Conservation (phyloP, 2,888 invertebrate genomes). For the Dryococelus australis region DNA sequence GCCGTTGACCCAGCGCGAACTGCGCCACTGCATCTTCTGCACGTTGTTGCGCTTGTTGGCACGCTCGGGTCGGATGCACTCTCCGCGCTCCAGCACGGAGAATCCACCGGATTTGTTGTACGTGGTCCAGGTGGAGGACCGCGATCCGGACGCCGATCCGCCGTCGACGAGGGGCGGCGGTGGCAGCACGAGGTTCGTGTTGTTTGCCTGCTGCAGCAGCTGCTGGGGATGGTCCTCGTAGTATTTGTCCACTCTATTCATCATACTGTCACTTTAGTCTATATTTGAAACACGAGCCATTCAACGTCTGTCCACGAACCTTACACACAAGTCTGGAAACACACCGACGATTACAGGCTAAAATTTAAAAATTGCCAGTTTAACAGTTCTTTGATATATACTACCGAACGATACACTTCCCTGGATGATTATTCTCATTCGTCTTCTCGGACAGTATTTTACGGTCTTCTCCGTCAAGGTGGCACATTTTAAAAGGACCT, state of each 20-base stretch:
- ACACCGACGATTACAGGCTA: too few relatives aligned
- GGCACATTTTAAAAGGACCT: not conserved
- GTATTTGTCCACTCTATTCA: constrained; percentile 45
- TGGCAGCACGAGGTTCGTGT: constrained; percentile 45
- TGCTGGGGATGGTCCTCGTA: constrained; percentile 45
- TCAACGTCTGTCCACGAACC: not conserved
- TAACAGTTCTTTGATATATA: too few relatives aligned
- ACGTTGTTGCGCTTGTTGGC: constrained; percentile 61
- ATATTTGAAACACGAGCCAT: not conserved
- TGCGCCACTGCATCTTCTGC: constrained; percentile 54
- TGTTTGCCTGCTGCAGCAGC: constrained; percentile 41
- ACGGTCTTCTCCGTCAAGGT: not conserved
- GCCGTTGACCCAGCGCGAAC: constrained; percentile 54
- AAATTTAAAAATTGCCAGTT: too few relatives aligned
- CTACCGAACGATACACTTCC: constrained; percentile 12
- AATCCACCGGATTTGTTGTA: constrained; percentile 35
- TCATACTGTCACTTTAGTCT: constrained; percentile 31
- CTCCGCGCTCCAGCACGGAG: constrained; percentile 66
- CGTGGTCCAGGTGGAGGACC: constrained; percentile 39
- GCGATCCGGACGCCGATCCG: constrained; percentile 30
- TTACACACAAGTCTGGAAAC: not conserved
- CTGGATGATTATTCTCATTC: not conserved
- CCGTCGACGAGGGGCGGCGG: constrained; percentile 45
- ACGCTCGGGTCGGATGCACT: constrained; percentile 73
- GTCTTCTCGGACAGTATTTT: not conserved